Evolutionary conservation across 1,140 invertebrate genomes (phyloP).

Genomic region (Dolichoris vasculosae): DNA sequence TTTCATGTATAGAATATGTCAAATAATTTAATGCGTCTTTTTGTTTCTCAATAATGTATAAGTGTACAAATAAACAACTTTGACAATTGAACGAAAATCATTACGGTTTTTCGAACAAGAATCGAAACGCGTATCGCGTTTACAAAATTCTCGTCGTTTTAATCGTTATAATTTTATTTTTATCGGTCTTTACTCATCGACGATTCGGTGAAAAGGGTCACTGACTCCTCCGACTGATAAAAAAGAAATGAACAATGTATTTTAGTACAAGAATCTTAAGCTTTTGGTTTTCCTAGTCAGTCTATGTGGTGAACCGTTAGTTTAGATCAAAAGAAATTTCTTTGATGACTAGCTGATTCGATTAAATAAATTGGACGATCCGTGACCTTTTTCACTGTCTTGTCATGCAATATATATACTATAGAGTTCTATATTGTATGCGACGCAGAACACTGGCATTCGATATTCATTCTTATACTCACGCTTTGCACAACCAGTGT

Average conservation of each 20-base stretch:
- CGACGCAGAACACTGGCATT: slow-evolving; percentile 10
- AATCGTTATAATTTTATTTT: slow-evolving; percentile 11
- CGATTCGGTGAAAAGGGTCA: slow-evolving; percentile 41
- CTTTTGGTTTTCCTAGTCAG: slow-evolving; percentile 38
- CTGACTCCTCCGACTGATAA: slow-evolving; percentile 22
- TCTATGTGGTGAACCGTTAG: slow-evolving; percentile 10
- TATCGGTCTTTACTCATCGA: slow-evolving; percentile 7
- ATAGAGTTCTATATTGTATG: background rate
- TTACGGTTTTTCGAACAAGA: background rate
- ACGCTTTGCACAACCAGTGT: background rate
- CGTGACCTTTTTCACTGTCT: slow-evolving; percentile 39
- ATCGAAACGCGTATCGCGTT: background rate
- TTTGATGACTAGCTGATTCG: slow-evolving; percentile 38
- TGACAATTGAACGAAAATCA: slow-evolving; percentile 11
- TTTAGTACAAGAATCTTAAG: background rate
- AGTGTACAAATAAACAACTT: slow-evolving; percentile 69
- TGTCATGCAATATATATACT: slow-evolving; percentile 8
- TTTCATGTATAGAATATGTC: slow-evolving; percentile 55
- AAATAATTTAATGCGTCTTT: slow-evolving; percentile 66
- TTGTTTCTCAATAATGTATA: slow-evolving; percentile 39
- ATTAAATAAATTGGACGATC: background rate
- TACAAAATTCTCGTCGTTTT: background rate
- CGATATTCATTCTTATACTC: background rate
- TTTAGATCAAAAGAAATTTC: background rate
- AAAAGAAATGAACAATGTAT: slow-evolving; percentile 16